Conservation (phyloP, 2,113 vertebrate species). For the Fregetta grallaria region DNA sequence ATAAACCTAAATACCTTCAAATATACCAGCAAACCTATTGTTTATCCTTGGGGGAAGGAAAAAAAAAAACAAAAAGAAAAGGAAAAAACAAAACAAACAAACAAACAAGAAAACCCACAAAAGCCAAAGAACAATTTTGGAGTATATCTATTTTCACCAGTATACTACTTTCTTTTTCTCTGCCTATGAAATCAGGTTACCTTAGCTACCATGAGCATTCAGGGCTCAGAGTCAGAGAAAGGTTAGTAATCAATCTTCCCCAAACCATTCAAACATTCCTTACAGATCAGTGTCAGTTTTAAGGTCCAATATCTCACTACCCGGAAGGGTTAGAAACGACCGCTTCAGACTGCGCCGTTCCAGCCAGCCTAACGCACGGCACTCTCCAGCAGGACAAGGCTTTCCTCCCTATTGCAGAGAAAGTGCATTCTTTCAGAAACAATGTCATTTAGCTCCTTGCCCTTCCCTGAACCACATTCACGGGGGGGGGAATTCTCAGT, state of each 20-base stretch:
- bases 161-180: background rate
- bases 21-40: background rate
- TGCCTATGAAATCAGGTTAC: background rate
- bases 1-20: background rate
- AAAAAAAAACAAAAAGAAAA: too few species aligned
- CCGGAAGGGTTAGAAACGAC: background rate
- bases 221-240: background rate
- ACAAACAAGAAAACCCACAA: too few species aligned
- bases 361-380: fast-evolving
- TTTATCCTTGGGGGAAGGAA: background rate
- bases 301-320: background rate
- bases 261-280: background rate
- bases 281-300: background rate
- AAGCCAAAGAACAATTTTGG: background rate
- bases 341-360: fast-evolving
- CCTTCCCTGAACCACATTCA: background rate
- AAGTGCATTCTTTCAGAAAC: background rate
- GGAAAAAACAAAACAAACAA: too few species aligned
- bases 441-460: background rate
- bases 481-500: background rate
- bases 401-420: background rate
- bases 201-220: background rate
- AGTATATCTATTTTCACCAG: background rate
- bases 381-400: background rate
- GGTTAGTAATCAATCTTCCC: background rate